Percentiles rank a stretch among this genome's conserved stretches.
Conservation (phyloP, 2,113 vertebrate genomes). For the Microcebus jonahi region DNA sequence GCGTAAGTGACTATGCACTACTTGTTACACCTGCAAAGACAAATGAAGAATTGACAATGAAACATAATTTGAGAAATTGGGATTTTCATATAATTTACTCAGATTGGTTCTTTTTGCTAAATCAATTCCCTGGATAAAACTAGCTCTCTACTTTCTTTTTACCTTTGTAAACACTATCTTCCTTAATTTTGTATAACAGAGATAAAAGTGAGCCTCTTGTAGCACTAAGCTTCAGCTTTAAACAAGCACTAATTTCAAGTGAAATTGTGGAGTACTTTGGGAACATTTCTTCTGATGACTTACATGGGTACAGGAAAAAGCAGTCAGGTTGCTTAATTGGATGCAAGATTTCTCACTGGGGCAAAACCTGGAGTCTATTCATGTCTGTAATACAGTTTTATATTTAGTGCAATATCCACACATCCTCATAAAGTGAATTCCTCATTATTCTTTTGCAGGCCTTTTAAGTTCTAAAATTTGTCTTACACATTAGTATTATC, state of each 20-base stretch:
- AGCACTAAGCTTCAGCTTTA: slow-evolving; percentile 25
- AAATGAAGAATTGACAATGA: slow-evolving; percentile 15
- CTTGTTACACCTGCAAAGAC: not conserved
- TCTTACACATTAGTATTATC: not conserved
- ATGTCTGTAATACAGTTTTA: not conserved
- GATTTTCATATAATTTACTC: slow-evolving; percentile 40
- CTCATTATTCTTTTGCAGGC: not conserved
- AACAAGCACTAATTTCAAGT: slow-evolving; percentile 65
- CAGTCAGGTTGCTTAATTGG: slow-evolving; percentile 46
- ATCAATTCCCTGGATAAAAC: not conserved
- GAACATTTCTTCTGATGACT: slow-evolving; percentile 18
- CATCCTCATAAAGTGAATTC: not conserved
- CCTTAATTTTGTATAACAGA: slow-evolving; percentile 34
- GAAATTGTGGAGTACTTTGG: slow-evolving; percentile 35
- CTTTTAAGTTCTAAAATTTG: not conserved
- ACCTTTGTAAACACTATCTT: slow-evolving; percentile 55
- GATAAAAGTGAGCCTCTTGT: slow-evolving; percentile 36
- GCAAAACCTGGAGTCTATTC: slow-evolving; percentile 6
- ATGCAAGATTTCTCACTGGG: not conserved
- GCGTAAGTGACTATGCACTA: not conserved
- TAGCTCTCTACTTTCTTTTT: slow-evolving; percentile 23
- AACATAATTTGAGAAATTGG: slow-evolving; percentile 42
- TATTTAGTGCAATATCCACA: not conserved
- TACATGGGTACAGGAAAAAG: slow-evolving; percentile 42
- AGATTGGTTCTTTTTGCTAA: slow-evolving; percentile 43